Percentiles rank a stretch among this genome's conserved stretches.
Evolutionary conservation across 2,113 vertebrate genomes (phyloP).

Genomic region (Phyllostomus discolor): DNA sequence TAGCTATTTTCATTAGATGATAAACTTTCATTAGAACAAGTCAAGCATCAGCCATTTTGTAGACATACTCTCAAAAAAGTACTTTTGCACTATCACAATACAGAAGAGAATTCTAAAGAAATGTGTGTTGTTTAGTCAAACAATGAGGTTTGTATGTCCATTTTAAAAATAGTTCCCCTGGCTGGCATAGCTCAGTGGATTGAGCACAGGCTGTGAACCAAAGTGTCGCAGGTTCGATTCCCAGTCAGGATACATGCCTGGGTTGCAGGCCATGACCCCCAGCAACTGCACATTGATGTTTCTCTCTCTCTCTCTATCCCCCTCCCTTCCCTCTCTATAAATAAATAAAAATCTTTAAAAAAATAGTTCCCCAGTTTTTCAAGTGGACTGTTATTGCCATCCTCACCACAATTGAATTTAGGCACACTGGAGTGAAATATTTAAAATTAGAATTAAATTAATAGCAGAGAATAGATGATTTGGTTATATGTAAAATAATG

Average conservation of each 20-base stretch:
- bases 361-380: not conserved
- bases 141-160: not conserved
- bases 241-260: no score
- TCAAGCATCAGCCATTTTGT: not conserved
- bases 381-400: not conserved
- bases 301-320: no score
- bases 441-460: slow-evolving; percentile 30
- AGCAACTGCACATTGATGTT: no score
- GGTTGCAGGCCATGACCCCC: no score
- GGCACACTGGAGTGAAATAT: not conserved
- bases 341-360: not conserved
- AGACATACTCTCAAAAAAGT: not conserved
- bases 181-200: no score
- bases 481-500: not conserved
- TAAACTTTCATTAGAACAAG: not conserved
- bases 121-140: not conserved
- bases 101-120: not conserved
- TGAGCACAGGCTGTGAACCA: no score
- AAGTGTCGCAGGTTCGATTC: no score
- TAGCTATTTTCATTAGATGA: not conserved
- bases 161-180: not conserved
- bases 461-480: slow-evolving; percentile 5
- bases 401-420: not conserved
- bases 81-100: not conserved
- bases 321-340: no score